Percentiles rank a stretch among this genome's conserved stretches.
Conservation (phyloP, 2,113 vertebrate species). For the Lophochroa leadbeateri region DNA sequence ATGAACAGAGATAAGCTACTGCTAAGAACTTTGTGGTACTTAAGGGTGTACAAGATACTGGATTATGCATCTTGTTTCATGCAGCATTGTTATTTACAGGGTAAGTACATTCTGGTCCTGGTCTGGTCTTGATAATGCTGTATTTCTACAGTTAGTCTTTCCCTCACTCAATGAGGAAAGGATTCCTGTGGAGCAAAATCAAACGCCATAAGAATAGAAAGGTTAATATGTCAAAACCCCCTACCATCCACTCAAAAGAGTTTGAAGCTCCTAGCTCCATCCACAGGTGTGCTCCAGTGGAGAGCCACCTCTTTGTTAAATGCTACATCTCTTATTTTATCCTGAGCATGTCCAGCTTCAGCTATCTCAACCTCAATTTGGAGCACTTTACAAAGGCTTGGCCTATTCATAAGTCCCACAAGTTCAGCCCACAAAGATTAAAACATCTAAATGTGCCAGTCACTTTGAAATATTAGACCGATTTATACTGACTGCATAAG, state of each 20-base stretch:
- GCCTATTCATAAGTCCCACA: background rate
- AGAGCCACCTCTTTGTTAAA: background rate
- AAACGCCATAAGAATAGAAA: background rate
- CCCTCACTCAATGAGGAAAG: background rate
- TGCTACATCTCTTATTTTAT: background rate
- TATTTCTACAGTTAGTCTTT: background rate
- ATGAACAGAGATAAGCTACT: background rate
- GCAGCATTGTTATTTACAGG: background rate
- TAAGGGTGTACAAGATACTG: background rate
- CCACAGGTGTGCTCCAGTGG: background rate
- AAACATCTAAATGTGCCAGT: background rate
- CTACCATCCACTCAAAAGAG: background rate
- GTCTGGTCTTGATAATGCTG: background rate
- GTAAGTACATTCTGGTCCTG: background rate
- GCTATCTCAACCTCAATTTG: background rate
- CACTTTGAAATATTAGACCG: slow-evolving; percentile 17
- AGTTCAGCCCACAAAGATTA: background rate
- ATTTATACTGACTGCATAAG: background rate
- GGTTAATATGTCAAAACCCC: background rate
- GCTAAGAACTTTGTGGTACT: background rate
- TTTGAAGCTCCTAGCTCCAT: background rate
- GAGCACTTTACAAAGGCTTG: background rate
- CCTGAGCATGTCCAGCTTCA: background rate
- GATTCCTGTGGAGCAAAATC: slow-evolving; percentile 1
- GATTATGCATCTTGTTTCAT: background rate